Evolutionary conservation across 2,113 vertebrate genomes (phyloP), one percentile per base, ranked within the genome.

Genomic region (Rattus norvegicus): DNA sequence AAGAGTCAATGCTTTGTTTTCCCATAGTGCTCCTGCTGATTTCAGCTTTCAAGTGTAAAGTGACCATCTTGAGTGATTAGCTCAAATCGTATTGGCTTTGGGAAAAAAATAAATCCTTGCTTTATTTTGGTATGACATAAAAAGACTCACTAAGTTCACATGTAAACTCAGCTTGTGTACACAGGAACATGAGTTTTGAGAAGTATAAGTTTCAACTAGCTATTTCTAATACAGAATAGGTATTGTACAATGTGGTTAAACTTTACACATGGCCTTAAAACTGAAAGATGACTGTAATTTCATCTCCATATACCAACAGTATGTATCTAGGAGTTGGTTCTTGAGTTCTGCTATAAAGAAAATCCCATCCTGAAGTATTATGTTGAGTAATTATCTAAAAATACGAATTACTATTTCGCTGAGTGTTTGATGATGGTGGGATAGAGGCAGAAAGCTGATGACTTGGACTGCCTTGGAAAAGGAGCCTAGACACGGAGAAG

Each of bases 81-180:
- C 97, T 98, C 97, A 97, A 97, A 98, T 98, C 90, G 96, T 98
- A 96, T 92, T 98, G 98, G 98, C 97, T 96, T 96, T 98, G 98
- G 97, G 98, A 97, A 97, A 97, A 81, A 88, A 96, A 96, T 86
- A 98, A 98, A 98, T 97, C 98, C 96, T 98, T 95, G 98, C 98
- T 98, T 98, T 97, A 98, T 98, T 98, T 76, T 98, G 98, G 98
- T 98, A 98, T 97, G 98, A 98, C 98, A 98, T 98, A 98, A 98
- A 98, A 98, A 98, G 98, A 98, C 98, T 98, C 98, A 98, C 98
- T 98, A 98, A 98, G 97, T 98, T 98, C 98, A 99, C 98, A 98
- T 98, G 98, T 97, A 98, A 98, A 98, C 98, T 97, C 98, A 98
- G 98, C 97, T 97, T 98, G 98, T 97, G 97, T 98, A 98, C 97